phyloP scores from a whole-genome alignment of 2,797 vertebrate genomes.

The Poeciliopsis turneri region DNA sequence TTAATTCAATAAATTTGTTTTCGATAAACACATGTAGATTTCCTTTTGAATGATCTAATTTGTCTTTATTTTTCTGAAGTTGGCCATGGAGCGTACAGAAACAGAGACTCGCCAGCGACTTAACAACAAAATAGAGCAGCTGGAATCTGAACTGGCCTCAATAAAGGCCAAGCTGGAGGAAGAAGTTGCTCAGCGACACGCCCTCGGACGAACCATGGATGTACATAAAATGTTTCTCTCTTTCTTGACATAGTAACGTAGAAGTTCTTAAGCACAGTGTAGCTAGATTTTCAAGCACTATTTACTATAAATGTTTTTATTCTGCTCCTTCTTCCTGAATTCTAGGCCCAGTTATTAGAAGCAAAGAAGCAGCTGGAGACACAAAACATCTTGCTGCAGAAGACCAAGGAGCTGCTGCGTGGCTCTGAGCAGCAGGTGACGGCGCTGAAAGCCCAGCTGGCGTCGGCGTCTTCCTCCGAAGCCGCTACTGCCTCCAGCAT shows the following conservation, averaged over 20 bases:
- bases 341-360: constrained; percentile 86
- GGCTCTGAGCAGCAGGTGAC: constrained; percentile 87
- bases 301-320: neutral
- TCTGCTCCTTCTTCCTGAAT: neutral
- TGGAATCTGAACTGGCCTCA: constrained; percentile 87
- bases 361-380: constrained; percentile 91
- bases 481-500: constrained; percentile 26
- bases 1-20: neutral
- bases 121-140: constrained; percentile 86
- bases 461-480: constrained; percentile 67
- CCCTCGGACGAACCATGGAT: constrained; percentile 84
- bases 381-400: constrained; percentile 86
- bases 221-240: constrained; percentile 55
- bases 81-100: constrained; percentile 92
- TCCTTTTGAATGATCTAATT: neutral
- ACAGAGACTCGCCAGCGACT: constrained; percentile 89
- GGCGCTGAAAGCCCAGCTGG: constrained; percentile 83
- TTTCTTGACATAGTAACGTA: neutral
- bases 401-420: constrained; percentile 91
- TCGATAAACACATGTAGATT: neutral
- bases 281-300: too few relatives aligned
- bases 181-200: constrained; percentile 91
- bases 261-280: neutral
- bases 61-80: constrained; percentile 63
- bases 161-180: constrained; percentile 90